Base-by-base conservation (phyloP, 2,113 vertebrate genomes). In the Pholis gunnellus region DNA sequence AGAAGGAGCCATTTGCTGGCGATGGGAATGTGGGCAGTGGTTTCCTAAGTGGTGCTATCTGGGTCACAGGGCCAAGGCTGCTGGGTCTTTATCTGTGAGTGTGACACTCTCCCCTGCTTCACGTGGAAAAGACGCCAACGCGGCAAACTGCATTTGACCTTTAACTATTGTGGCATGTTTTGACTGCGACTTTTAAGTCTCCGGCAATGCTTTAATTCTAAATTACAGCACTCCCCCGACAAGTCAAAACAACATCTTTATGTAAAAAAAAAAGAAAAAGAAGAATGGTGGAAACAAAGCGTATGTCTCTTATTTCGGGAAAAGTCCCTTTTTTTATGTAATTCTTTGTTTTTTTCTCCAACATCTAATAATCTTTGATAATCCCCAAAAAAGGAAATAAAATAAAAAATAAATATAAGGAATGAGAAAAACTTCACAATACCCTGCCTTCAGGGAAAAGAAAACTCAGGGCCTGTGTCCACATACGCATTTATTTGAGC, bases 61-160 rank as follows among this genome's bases (percentile, higher is more conserved):
- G 89, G 90, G 91, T 93, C 88, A 91, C 72, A 85, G 85, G 83
- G 81, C 79, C 86, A 92, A 90, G 89, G 91, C 84, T 85, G 81
- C 70, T 1, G 36, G 48, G 59, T 79, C 38, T 79, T 59, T 74
- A 68, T 79, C 81, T 68, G 66, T 15, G 27, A 76, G 44, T 48
- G 31, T 14, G 31, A 74, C 87, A 72, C 72, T 70, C 40, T 68
- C 29, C 40, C 25, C 27, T 29, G 69, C 25, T 77, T 84, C 64
- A 77, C 64, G 54, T 77, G 86, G 82, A 86, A 87, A 87, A 84
- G 75, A 88, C 74, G 82, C 84, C 18, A 87, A 89, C 85, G 48
- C 15, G 46, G 67, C 72, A 74, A 74, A 36, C 70, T 22, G 27
- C 9, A n/a, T 63, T 34, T 61, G 42, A n/a, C 14, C 52, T 38